A percentile compares a stretch with the other conserved stretches of the same genome.
Conservation (phyloP, 2,888 invertebrate species). For the Argynnis bischoffii region DNA sequence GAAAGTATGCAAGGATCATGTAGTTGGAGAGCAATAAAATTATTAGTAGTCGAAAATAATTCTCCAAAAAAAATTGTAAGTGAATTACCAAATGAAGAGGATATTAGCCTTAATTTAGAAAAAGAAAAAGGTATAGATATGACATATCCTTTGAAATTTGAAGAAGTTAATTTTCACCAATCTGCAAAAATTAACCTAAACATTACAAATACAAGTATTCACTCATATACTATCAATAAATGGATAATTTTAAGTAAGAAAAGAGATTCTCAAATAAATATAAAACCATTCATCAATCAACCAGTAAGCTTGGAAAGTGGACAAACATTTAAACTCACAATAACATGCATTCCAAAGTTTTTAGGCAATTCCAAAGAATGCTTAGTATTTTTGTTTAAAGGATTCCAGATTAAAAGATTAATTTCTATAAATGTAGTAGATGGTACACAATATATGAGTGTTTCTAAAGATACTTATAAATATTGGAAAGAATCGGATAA, state of each 20-base stretch:
- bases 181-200: conserved; percentile 50
- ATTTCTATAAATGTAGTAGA: conserved; percentile 79
- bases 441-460: conserved; percentile 40
- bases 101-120: conserved; percentile 55
- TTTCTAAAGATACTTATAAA: conserved; percentile 3
- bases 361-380: conserved; percentile 84
- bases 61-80: conserved; percentile 45
- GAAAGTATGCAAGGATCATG: conserved; percentile 86
- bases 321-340: conserved; percentile 64
- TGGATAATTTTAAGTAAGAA: conserved; percentile 78
- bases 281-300: conserved; percentile 64
- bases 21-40: conserved; percentile 83
- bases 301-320: conserved; percentile 64
- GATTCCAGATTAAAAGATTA: conserved; percentile 83
- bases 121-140: conserved; percentile 80
- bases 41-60: conserved; percentile 56
- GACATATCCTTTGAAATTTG: conserved; percentile 74
- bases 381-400: conserved; percentile 82
- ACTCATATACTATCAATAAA: conserved; percentile 68
- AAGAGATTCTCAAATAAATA: conserved; percentile 76
- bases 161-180: conserved; percentile 64
- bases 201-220: conserved; percentile 72
- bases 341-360: conserved; percentile 82
- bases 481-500: conserved; percentile 45
- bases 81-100: conserved; percentile 46